Evolutionary conservation across 1,140 invertebrate genomes (phyloP).

Genomic region (Pogonomyrmex californicus): DNA sequence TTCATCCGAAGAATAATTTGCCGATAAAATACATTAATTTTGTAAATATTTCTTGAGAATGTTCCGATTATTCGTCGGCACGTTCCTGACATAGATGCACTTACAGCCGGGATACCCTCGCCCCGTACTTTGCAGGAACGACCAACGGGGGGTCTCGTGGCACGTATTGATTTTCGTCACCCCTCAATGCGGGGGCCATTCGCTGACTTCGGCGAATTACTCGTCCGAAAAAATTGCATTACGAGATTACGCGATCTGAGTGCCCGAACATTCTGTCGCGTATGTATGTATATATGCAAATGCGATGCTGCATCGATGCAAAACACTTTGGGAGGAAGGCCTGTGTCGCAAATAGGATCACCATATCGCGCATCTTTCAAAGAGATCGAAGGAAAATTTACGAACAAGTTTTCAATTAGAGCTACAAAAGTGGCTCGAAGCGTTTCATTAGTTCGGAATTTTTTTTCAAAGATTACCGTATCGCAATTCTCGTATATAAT

Average conservation of each 20-base stretch:
- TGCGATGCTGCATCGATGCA: neutral
- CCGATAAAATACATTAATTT: neutral
- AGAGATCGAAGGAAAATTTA: neutral
- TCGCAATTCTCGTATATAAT: neutral
- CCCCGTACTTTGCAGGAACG: conserved; percentile 45
- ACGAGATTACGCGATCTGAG: conserved; percentile 71
- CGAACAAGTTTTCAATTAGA: neutral
- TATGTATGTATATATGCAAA: conserved; percentile 16
- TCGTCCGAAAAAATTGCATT: conserved; percentile 75
- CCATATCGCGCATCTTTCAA: neutral
- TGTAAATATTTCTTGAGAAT: neutral
- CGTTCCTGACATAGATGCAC: conserved; percentile 43
- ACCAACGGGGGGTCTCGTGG: conserved; percentile 55
- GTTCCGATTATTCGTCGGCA: neutral
- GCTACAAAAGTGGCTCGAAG: neutral
- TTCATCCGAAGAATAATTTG: neutral
- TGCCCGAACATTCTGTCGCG: conserved; percentile 1
- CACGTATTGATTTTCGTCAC: conserved; percentile 75
- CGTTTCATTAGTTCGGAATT: neutral
- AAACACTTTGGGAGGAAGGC: neutral
- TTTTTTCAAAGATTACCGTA: neutral
- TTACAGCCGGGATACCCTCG: conserved; percentile 53
- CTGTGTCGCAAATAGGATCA: neutral
- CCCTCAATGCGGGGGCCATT: conserved; percentile 64
- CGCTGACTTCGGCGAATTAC: conserved; percentile 74